Percentiles rank a stretch among this genome's conserved stretches.
phyloP scores from a whole-genome alignment of 2,113 vertebrate species.

The Xenus cinereus region DNA sequence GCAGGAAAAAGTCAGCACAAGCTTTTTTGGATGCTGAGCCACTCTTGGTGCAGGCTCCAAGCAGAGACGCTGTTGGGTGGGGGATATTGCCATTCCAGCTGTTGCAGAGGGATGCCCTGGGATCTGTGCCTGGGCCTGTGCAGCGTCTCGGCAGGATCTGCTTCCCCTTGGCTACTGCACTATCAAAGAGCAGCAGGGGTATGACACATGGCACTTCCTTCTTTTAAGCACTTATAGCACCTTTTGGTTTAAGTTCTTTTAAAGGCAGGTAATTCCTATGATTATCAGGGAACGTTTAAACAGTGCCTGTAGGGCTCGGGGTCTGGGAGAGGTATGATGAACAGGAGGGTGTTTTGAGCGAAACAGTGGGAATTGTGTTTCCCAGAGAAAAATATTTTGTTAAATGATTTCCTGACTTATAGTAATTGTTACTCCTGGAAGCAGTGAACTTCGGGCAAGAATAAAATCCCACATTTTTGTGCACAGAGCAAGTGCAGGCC shows the following conservation, averaged over 20 bases:
- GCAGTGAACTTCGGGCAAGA: background rate
- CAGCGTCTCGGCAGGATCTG: rapidly evolving
- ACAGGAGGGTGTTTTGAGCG: background rate
- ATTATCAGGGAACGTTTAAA: background rate
- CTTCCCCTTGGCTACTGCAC: background rate
- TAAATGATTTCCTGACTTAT: background rate
- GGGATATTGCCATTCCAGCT: background rate
- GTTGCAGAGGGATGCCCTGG: background rate
- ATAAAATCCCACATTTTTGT: background rate
- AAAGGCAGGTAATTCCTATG: background rate
- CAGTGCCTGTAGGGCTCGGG: background rate
- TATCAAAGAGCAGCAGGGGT: background rate
- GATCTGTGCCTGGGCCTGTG: rapidly evolving
- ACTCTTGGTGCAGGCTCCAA: background rate
- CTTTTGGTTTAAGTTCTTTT: background rate
- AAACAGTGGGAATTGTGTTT: background rate
- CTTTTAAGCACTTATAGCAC: background rate
- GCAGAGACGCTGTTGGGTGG: background rate
- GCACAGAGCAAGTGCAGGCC: background rate
- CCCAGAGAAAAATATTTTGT: background rate
- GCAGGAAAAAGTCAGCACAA: background rate
- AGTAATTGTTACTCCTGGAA: background rate
- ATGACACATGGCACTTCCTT: rapidly evolving
- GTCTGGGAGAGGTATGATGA: background rate
- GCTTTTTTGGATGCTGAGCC: background rate